These are phyloP conservation scores for Meta bourneti DNA, from an alignment of 2,888 invertebrate genomes.

Conservation along the genomic window DNA sequence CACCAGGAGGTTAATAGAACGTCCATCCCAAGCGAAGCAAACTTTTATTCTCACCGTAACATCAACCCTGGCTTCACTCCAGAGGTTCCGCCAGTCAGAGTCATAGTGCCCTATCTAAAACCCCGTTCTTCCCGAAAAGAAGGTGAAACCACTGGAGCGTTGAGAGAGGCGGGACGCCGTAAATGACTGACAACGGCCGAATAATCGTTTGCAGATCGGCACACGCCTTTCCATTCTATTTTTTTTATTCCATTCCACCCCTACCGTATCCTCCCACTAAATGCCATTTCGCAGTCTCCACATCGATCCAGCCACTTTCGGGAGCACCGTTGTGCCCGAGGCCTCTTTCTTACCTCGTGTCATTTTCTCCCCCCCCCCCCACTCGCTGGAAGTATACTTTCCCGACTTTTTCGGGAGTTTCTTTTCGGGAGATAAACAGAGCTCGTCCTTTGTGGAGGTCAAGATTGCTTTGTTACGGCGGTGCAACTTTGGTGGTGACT, in stretches of 20 bases:
- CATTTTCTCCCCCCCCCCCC: conserved; percentile 9
- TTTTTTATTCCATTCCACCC: not conserved
- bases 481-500: not conserved
- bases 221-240: conserved; percentile 18
- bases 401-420: not conserved
- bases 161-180: conserved; percentile 13
- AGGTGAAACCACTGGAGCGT: not conserved
- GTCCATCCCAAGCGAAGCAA: too few species aligned
- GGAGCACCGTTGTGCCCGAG: not conserved
- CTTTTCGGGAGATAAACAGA: not conserved
- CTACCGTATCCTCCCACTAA: not conserved
- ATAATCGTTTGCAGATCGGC: conserved; percentile 30
- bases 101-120: not conserved
- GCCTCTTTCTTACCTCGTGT: conserved; percentile 2
- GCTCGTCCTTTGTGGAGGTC: not conserved
- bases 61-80: not conserved
- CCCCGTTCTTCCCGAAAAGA: not conserved
- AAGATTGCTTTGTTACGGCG: not conserved
- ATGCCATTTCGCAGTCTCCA: not conserved
- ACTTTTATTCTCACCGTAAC: not conserved
- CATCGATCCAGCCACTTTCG: conserved; percentile 19
- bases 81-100: not conserved
- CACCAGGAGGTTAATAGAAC: too few species aligned
- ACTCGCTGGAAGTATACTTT: not conserved
- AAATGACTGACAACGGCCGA: conserved; percentile 51